Conservation (phyloP, 1,140 invertebrate genomes). For the Orussus abietinus region DNA sequence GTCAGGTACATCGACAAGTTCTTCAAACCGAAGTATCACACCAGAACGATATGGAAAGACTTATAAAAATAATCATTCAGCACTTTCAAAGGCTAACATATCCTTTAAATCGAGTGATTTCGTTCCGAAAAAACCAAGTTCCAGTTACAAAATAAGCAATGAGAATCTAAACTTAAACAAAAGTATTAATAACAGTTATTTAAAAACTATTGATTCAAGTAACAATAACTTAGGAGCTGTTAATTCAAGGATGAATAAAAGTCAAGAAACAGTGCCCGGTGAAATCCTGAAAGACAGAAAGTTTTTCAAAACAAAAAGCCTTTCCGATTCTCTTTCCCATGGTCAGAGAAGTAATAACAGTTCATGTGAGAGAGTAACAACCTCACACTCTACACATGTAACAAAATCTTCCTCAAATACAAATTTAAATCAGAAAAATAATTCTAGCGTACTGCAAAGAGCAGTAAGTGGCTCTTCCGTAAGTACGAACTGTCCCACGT, state of each 20-base stretch:
- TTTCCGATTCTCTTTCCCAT: slow-evolving; percentile 27
- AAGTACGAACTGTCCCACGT: slow-evolving; percentile 18
- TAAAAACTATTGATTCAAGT: slow-evolving; percentile 1
- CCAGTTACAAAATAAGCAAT: neutral
- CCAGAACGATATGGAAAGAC: slow-evolving; percentile 2
- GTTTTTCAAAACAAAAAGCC: slow-evolving; percentile 37
- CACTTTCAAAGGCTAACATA: neutral
- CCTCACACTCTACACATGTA: slow-evolving; percentile 3
- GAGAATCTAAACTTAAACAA: slow-evolving; percentile 1
- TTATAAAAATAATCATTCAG: slow-evolving; percentile 1
- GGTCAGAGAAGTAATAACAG: slow-evolving; percentile 7
- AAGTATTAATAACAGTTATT: neutral
- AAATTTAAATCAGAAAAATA: neutral
- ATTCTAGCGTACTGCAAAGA: neutral
- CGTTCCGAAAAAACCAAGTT: neutral
- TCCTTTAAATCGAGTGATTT: neutral
- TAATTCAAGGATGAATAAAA: neutral
- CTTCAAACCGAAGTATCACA: neutral
- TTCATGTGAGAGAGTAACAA: slow-evolving; percentile 8
- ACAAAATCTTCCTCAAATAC: slow-evolving; percentile 2
- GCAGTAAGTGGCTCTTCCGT: slow-evolving; percentile 10
- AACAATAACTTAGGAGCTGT: no score
- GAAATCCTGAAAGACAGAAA: slow-evolving; percentile 20
- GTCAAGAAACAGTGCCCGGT: neutral
- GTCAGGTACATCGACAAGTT: neutral